phyloP scores from a whole-genome alignment of 2,113 vertebrate species.

The Saccopteryx bilineata region DNA sequence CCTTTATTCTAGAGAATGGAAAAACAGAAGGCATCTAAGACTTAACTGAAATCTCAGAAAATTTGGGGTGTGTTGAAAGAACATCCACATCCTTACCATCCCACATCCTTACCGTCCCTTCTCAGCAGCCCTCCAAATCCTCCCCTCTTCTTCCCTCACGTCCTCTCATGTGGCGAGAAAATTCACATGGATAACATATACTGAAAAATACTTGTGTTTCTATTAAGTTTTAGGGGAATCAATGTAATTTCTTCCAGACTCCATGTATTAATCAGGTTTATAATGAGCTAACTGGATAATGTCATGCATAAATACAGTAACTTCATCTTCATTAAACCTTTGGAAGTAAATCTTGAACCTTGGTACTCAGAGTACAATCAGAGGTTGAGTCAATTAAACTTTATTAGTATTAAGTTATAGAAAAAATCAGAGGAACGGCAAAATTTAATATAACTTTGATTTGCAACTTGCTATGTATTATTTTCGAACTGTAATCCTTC shows the following conservation, averaged over 20 bases:
- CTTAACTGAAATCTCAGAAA: background rate
- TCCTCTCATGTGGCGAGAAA: background rate
- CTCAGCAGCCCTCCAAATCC: background rate
- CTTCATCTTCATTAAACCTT: constrained; percentile 68
- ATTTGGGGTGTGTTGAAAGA: background rate
- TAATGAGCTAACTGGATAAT: constrained; percentile 71
- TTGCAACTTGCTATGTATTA: constrained; percentile 62
- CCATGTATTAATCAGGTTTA: constrained; percentile 57
- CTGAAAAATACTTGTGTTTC: background rate
- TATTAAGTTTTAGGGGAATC: constrained; percentile 56
- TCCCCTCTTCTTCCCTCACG: background rate
- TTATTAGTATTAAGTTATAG: constrained; percentile 63
- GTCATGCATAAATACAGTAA: constrained; percentile 78
- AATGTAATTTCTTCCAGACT: constrained; percentile 30
- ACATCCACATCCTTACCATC: rapidly evolving
- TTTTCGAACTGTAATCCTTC: constrained; percentile 80
- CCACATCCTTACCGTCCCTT: background rate
- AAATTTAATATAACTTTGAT: constrained; percentile 54
- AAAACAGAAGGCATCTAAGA: background rate
- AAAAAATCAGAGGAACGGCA: constrained; percentile 66
- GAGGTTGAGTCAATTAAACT: constrained; percentile 71
- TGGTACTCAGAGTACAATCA: constrained; percentile 76
- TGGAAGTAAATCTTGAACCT: constrained; percentile 58
- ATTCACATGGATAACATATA: background rate
- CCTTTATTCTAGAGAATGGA: background rate